Evolutionary conservation across 2,113 vertebrate species (phyloP).

Genomic region (Dissostichus mawsoni): DNA sequence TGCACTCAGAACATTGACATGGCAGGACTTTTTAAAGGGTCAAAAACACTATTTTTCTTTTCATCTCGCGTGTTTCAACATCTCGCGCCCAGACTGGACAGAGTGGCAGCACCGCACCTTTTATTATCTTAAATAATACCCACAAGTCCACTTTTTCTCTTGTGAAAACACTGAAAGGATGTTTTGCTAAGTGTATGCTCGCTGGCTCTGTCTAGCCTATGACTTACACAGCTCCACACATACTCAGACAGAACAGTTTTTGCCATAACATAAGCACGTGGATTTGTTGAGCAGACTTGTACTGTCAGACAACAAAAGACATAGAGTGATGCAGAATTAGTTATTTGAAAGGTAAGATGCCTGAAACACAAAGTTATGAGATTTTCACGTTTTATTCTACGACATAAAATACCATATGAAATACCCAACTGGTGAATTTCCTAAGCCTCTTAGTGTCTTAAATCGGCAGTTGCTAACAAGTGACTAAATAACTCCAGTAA

Average conservation of each 20-base stretch:
- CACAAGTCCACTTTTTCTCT: constrained; percentile 42
- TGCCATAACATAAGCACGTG: constrained; percentile 56
- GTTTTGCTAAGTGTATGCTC: constrained; percentile 28
- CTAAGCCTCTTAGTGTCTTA: no score
- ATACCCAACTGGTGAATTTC: no score
- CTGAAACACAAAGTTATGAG: no score
- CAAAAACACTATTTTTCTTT: constrained; percentile 53
- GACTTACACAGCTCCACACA: constrained; percentile 3
- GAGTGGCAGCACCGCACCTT: constrained; percentile 62
- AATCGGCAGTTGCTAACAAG: no score
- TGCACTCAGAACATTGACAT: constrained; percentile 39
- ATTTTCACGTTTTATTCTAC: no score
- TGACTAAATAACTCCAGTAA: no score
- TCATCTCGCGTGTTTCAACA: constrained; percentile 51
- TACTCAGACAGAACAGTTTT: constrained; percentile 27
- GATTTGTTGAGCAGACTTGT: constrained; percentile 21
- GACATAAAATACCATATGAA: no score
- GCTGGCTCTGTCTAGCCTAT: constrained; percentile 19
- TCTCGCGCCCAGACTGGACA: constrained; percentile 45
- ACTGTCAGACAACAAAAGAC: constrained; percentile 37
- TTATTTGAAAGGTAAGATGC: no score
- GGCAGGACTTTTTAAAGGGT: constrained; percentile 45
- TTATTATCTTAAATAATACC: constrained; percentile 74
- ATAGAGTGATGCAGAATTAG: no score
- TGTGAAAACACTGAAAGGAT: constrained; percentile 54